Base-by-base conservation (phyloP, 2,888 invertebrate genomes). In the Eurytoma californica region DNA sequence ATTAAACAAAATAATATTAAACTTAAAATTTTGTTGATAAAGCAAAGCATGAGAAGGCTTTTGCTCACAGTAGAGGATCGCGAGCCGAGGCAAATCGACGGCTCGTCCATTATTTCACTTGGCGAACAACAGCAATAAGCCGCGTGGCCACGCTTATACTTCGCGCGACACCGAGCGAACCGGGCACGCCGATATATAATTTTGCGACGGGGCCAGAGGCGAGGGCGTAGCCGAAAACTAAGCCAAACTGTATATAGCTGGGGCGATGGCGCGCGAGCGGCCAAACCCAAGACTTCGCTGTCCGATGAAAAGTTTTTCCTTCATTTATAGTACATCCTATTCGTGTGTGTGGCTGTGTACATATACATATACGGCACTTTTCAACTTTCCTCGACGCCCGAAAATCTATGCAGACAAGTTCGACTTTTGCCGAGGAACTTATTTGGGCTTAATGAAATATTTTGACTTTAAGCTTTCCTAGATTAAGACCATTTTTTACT, bases 101-200 rank as follows among this genome's bases (percentile, higher is more conserved):
- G 24, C 5, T 14, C n/a, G 4, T 53, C 83, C 82, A 86, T 89
- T 86, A 87, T 86, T 86, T 86, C 81, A 86, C 84, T 88, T 85
- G 86, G 84, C 67, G 84, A 89, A 89, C 86, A 89, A 88, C 85
- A 83, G 87, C 88, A 89, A 88, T 88, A 89, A 87, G 84, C 84
- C 82, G 16, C 53, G 53, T 53, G 53, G 53, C 16, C 53, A n/a
- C 53, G 53, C 53, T 51, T 51, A 16, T 87, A 84, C 86, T 87
- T 87, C 86, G 85, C 86, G 85, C 87, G 86, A 85, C 85, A 86
- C 9, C 24, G 20, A 14, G 28, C 39, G 16, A 3, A 4, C 18
- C 28, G 0, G 39, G 47, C 39, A n/a, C 85, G 83, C 83, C 83
- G 84, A 83, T 85, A 84, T 86, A 85, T 86, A 85, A 87, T 88